Conservation (phyloP, 2,797 vertebrate genomes). For the Siniperca undulata region DNA sequence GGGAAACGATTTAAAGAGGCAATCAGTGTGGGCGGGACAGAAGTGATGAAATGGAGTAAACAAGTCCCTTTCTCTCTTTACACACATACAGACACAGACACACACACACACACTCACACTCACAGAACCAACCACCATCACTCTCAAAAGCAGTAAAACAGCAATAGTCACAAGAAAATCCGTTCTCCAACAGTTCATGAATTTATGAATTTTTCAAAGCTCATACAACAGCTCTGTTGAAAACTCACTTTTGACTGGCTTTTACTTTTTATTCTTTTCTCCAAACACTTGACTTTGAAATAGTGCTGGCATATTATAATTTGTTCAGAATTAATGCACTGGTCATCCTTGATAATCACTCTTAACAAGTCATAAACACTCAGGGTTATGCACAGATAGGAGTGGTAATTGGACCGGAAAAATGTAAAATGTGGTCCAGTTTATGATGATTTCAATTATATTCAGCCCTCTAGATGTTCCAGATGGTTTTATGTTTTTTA, state of each 20-base stretch:
- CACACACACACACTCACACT: slow-evolving; percentile 19
- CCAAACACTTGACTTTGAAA: slow-evolving; percentile 26
- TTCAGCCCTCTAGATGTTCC: neutral
- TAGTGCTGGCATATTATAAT: neutral
- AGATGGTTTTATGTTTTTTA: neutral
- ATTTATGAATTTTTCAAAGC: slow-evolving; percentile 61
- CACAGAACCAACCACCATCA: slow-evolving; percentile 9
- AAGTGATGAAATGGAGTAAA: slow-evolving; percentile 66
- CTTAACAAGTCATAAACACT: neutral
- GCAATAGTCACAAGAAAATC: slow-evolving; percentile 49
- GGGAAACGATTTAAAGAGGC: slow-evolving; percentile 47
- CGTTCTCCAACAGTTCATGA: slow-evolving; percentile 50
- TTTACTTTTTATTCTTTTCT: slow-evolving; percentile 11
- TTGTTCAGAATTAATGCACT: neutral
- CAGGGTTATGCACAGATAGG: neutral
- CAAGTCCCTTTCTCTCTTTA: slow-evolving; percentile 39
- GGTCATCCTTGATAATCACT: slow-evolving; percentile 1
- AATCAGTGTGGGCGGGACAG: slow-evolving; percentile 55
- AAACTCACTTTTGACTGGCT: slow-evolving; percentile 30
- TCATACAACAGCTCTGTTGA: slow-evolving; percentile 21
- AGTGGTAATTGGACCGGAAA: neutral
- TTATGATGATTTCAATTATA: neutral
- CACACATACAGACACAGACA: slow-evolving; percentile 21
- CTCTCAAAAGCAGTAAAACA: slow-evolving; percentile 46
- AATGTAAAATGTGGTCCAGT: neutral